phyloP scores from a whole-genome alignment of 2,888 invertebrate genomes.

The Himalopsyche anomala region DNA sequence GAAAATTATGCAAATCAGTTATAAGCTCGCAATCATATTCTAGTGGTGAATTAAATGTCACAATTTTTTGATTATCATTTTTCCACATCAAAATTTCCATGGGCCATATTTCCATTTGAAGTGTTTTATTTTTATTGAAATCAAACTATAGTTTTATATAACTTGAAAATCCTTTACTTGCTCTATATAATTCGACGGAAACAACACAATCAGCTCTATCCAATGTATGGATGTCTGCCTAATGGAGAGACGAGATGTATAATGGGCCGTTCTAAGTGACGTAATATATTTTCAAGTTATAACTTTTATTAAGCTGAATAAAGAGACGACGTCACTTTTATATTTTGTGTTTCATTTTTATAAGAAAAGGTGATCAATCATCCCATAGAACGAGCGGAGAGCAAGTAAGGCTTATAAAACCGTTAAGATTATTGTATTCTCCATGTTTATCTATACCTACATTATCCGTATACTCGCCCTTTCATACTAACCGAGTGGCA shows the following conservation, averaged over 20 bases:
- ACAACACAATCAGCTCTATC: not conserved
- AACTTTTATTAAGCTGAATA: slow-evolving; percentile 45
- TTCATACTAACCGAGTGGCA: slow-evolving; percentile 29
- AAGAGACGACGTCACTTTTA: slow-evolving; percentile 49
- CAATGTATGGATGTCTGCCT: slow-evolving; percentile 19
- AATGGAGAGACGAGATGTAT: slow-evolving; percentile 58
- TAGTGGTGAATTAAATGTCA: no score
- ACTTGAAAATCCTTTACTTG: not conserved
- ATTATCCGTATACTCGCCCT: not conserved
- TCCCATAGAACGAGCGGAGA: not conserved
- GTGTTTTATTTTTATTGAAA: no score
- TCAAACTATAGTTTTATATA: no score
- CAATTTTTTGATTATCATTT: no score
- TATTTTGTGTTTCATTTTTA: slow-evolving; percentile 48
- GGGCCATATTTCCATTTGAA: no score
- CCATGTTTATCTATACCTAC: slow-evolving; percentile 28
- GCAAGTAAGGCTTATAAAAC: slow-evolving; percentile 28
- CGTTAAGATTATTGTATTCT: slow-evolving; percentile 38
- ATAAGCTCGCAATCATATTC: no score
- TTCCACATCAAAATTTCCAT: no score
- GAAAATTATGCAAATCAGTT: no score
- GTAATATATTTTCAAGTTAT: slow-evolving; percentile 51
- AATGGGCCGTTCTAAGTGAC: slow-evolving; percentile 58
- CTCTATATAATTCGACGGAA: not conserved
- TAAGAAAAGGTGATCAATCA: slow-evolving; percentile 32